Conservation (phyloP, 2,113 vertebrate genomes). For the Ameiurus melas region DNA sequence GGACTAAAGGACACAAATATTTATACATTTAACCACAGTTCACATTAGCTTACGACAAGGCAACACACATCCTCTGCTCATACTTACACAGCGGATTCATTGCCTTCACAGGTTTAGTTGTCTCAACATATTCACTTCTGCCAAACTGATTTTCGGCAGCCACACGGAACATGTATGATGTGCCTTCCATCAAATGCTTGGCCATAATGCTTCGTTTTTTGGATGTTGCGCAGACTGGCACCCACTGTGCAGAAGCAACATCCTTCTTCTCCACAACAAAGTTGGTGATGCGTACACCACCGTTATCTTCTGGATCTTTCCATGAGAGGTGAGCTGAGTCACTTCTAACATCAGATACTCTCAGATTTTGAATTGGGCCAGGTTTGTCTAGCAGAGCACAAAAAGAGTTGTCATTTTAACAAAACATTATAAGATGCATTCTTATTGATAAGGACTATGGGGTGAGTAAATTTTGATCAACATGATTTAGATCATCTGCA, state of each 20-base stretch:
- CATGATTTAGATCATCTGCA: background rate
- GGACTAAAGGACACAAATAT: slow-evolving; percentile 76
- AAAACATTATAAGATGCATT: background rate
- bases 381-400: slow-evolving; percentile 84
- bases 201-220: slow-evolving; percentile 93
- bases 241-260: slow-evolving; percentile 85
- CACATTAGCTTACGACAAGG: background rate
- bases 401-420: slow-evolving; percentile 27
- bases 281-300: slow-evolving; percentile 91
- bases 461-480: background rate
- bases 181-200: slow-evolving; percentile 92
- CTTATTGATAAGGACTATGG: background rate
- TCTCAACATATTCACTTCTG: slow-evolving; percentile 88
- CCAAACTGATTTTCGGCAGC: slow-evolving; percentile 96
- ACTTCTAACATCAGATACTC: slow-evolving; percentile 87
- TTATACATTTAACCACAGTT: background rate
- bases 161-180: slow-evolving; percentile 90
- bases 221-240: slow-evolving; percentile 89
- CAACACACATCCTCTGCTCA: background rate
- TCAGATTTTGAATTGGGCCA: slow-evolving; percentile 89
- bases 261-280: slow-evolving; percentile 97
- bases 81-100: slow-evolving; percentile 95
- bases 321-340: slow-evolving; percentile 97
- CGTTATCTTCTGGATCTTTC: slow-evolving; percentile 95
- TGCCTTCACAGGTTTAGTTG: slow-evolving; percentile 88